These are phyloP conservation scores for Deroptyus accipitrinus DNA, from an alignment of 2,113 vertebrate species.

Conservation along the genomic window DNA sequence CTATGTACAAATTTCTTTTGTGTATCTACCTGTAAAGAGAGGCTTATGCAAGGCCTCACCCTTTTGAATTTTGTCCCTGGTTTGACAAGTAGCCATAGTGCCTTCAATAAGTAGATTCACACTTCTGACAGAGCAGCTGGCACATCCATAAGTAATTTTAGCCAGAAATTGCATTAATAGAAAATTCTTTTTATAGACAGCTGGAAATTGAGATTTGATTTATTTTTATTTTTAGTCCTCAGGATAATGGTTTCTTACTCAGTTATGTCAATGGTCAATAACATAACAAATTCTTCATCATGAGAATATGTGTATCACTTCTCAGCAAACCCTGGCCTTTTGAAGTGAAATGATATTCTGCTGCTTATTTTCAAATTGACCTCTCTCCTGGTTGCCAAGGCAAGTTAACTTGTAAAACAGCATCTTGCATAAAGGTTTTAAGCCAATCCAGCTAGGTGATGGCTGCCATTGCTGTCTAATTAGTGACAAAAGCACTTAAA, in stretches of 20 bases:
- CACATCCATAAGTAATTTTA: not conserved
- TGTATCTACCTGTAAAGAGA: not conserved
- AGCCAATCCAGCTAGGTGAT: not conserved
- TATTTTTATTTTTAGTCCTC: conserved; percentile 48
- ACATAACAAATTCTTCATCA: conserved; percentile 44
- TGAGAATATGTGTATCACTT: conserved; percentile 15
- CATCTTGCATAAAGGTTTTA: not conserved
- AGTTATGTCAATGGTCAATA: conserved; percentile 45
- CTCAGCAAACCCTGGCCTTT: conserved; percentile 38
- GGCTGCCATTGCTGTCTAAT: not conserved
- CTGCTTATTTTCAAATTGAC: conserved; percentile 14
- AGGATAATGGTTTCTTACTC: conserved; percentile 32
- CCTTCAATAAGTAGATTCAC: not conserved
- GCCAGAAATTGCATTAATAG: conserved; percentile 17
- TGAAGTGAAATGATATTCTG: conserved; percentile 39
- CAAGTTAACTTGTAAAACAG: conserved; percentile 24
- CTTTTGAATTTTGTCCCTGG: not conserved
- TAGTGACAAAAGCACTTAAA: conserved; percentile 28
- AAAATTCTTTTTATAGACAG: conserved; percentile 11
- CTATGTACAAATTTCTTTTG: not conserved
- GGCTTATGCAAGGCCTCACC: not conserved
- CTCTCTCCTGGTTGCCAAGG: not conserved
- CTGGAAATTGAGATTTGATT: conserved; percentile 48
- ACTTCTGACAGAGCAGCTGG: not conserved
- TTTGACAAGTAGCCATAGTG: not conserved